phyloP scores from a whole-genome alignment of 2,888 invertebrate genomes.

The Liodrosophila aerea region DNA sequence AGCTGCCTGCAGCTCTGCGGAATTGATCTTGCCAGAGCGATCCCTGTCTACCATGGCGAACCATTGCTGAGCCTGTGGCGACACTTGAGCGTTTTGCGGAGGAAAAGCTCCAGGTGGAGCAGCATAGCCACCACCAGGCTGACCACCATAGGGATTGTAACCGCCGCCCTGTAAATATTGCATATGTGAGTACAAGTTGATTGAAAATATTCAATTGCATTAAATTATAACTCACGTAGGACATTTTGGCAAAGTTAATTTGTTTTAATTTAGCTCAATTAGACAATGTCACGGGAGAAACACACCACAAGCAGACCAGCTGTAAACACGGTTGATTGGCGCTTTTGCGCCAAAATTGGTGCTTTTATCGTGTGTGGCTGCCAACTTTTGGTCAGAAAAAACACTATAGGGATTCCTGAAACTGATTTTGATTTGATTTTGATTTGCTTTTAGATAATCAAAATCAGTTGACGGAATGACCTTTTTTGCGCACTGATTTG shows the following conservation, averaged over 20 bases:
- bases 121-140: slow-evolving; percentile 69
- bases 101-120: slow-evolving; percentile 81
- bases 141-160: slow-evolving; percentile 68
- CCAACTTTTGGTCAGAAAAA: too few relatives aligned
- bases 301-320: slow-evolving; percentile 24
- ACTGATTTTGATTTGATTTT: too few relatives aligned
- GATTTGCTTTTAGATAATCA: too few relatives aligned
- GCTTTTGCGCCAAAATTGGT: slow-evolving; percentile 5
- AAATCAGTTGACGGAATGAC: too few relatives aligned
- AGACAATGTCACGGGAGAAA: not conserved
- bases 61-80: slow-evolving; percentile 92
- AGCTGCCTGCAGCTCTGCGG: slow-evolving; percentile 89
- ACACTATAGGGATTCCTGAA: too few relatives aligned
- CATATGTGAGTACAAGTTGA: too few relatives aligned
- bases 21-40: slow-evolving; percentile 91
- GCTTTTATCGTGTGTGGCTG: slow-evolving; percentile 16
- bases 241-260: slow-evolving; percentile 57
- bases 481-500: too few relatives aligned
- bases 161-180: slow-evolving; percentile 59
- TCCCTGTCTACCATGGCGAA: slow-evolving; percentile 92
- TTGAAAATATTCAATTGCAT: too few relatives aligned
- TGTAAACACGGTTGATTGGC: slow-evolving; percentile 19
- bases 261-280: slow-evolving; percentile 28
- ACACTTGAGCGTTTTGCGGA: slow-evolving; percentile 84
- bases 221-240: slow-evolving; percentile 67